phyloP scores from a whole-genome alignment of 2,888 invertebrate species.

The Caradrina kadenii region DNA sequence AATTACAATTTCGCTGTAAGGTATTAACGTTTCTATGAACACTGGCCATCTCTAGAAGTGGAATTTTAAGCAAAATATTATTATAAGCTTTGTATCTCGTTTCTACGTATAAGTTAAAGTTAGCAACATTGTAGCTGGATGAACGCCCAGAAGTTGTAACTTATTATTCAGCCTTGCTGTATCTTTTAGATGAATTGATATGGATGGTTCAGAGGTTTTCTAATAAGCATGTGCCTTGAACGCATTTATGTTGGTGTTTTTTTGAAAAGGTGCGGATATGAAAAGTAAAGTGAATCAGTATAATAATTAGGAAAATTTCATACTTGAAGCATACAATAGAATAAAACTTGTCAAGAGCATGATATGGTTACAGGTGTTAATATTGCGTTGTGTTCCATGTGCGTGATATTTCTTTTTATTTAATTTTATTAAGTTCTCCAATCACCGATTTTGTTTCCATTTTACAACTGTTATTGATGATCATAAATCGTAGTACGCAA shows the following conservation, averaged over 20 bases:
- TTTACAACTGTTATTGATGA: constrained; percentile 36
- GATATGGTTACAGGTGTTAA: no score
- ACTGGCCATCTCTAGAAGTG: constrained; percentile 52
- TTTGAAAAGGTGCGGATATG: background rate
- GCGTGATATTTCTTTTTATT: background rate
- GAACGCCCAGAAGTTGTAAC: constrained; percentile 28
- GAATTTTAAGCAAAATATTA: constrained; percentile 65
- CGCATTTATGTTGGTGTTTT: constrained; percentile 1
- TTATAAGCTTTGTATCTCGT: constrained; percentile 63
- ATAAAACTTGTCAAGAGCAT: no score
- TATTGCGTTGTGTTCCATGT: no score
- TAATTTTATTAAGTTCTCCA: background rate
- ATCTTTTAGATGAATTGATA: constrained; percentile 51
- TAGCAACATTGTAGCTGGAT: constrained; percentile 67
- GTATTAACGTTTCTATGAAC: constrained; percentile 55
- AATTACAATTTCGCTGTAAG: constrained; percentile 48
- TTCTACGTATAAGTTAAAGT: constrained; percentile 69
- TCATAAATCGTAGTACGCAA: constrained; percentile 60
- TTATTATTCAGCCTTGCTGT: constrained; percentile 43
- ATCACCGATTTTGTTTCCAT: constrained; percentile 22
- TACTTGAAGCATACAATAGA: no score
- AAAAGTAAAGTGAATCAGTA: no score
- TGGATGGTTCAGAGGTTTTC: constrained; percentile 44
- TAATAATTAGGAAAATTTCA: no score
- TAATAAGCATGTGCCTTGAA: constrained; percentile 42